These are phyloP conservation scores for Zalophus californianus DNA, from an alignment of 2,797 vertebrate genomes.

Conservation along the genomic window DNA sequence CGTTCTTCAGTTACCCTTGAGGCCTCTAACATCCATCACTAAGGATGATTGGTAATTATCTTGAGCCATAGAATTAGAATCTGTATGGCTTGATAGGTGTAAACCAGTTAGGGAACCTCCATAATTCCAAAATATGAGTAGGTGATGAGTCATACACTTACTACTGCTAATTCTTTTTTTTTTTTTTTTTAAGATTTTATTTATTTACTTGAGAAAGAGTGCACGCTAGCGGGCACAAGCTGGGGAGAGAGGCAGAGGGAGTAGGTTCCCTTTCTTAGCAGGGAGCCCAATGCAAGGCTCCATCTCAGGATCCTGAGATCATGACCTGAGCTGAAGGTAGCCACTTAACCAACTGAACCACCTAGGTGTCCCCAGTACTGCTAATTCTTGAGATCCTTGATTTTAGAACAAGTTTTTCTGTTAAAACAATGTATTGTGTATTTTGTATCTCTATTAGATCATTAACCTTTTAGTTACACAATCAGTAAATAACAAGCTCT, in stretches of 20 bases:
- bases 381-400: background rate
- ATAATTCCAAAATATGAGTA: background rate
- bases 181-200: background rate
- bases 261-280: too few relatives aligned
- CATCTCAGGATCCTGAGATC: too few relatives aligned
- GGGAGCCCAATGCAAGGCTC: too few relatives aligned
- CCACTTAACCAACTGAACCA: too few relatives aligned
- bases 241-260: too few relatives aligned
- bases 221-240: too few relatives aligned
- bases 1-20: conserved; percentile 21
- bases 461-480: background rate
- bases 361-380: background rate
- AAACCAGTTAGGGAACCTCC: background rate
- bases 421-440: background rate
- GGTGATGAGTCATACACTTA: background rate
- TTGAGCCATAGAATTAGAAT: background rate
- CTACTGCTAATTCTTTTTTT: background rate
- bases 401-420: background rate
- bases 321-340: too few relatives aligned
- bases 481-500: background rate
- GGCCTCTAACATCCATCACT: background rate
- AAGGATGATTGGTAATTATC: conserved; percentile 43
- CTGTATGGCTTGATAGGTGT: background rate
- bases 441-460: background rate
- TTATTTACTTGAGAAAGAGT: background rate